Conservation (phyloP, 2,888 invertebrate genomes). For the Philereme vetulata region DNA sequence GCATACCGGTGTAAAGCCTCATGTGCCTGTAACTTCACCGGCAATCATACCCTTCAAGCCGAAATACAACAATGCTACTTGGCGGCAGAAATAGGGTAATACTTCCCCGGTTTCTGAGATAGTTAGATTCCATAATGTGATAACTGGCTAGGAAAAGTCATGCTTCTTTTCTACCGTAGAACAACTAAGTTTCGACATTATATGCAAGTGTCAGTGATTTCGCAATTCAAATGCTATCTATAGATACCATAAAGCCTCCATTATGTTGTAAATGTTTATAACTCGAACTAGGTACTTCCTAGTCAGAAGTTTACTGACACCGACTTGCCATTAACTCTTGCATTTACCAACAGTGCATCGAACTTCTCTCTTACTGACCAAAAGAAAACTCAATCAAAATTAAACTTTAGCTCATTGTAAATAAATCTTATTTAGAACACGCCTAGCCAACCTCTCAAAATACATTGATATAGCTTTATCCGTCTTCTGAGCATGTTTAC, state of each 20-base stretch:
- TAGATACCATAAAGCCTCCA: constrained; percentile 11
- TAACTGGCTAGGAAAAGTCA: too few species aligned
- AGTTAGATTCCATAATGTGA: too few species aligned
- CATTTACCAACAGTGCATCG: constrained; percentile 45
- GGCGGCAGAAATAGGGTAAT: too few species aligned
- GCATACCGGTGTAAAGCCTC: too few species aligned
- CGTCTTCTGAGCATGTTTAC: constrained; percentile 50
- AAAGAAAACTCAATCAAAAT: constrained; percentile 23
- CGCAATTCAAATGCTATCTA: not conserved
- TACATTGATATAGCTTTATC: constrained; percentile 13
- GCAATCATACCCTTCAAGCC: too few species aligned
- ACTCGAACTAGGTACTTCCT: constrained; percentile 23
- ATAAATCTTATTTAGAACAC: constrained; percentile 4
- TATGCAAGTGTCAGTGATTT: too few species aligned
- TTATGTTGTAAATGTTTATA: constrained; percentile 22
- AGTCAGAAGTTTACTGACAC: constrained; percentile 31
- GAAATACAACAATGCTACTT: too few species aligned
- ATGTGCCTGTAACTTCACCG: too few species aligned
- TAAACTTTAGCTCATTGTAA: constrained; percentile 17
- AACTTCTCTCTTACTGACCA: constrained; percentile 42
- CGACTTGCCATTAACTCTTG: constrained; percentile 23
- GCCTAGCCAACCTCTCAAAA: not conserved
- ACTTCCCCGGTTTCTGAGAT: too few species aligned
- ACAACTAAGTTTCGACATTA: too few species aligned
- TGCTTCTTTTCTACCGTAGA: too few species aligned